Conservation (phyloP, 1,140 invertebrate genomes). For the Brevipalpus yothersi region DNA sequence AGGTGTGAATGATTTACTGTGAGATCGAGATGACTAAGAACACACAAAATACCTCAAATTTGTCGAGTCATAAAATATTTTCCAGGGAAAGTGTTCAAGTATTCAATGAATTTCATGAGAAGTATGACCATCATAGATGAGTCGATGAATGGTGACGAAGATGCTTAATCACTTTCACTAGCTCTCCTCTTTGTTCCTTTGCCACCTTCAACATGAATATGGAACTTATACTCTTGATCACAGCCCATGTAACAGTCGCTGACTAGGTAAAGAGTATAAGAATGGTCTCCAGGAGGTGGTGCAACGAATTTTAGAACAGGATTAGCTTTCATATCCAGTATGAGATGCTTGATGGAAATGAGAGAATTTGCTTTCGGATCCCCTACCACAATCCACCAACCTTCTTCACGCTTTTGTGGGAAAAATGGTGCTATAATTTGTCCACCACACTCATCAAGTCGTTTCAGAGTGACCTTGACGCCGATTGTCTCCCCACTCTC, state of each 20-base stretch:
- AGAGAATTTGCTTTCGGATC: constrained; percentile 81
- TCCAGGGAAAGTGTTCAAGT: no score
- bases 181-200: neutral
- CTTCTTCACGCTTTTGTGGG: constrained; percentile 91
- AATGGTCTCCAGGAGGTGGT: constrained; percentile 46
- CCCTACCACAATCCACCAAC: constrained; percentile 99
- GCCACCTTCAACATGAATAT: constrained; percentile 35
- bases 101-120: no score
- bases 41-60: no score
- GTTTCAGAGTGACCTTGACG: constrained; percentile 69
- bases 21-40: no score
- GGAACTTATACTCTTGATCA: constrained; percentile 84
- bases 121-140: no score
- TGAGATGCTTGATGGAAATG: constrained; percentile 82
- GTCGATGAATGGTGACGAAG: no score
- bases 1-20: no score
- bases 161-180: constrained; percentile 1
- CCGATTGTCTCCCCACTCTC: constrained; percentile 46
- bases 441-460: constrained; percentile 87
- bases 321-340: constrained; percentile 26
- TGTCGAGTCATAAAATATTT: no score
- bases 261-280: constrained; percentile 94
- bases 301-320: constrained; percentile 83
- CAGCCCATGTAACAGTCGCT: constrained; percentile 94
- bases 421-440: constrained; percentile 95